A percentile compares a stretch with the other conserved stretches of the same genome.
These are phyloP conservation scores for Protophormia terraenovae DNA, from an alignment of 2,888 invertebrate genomes.

Conservation along the genomic window DNA sequence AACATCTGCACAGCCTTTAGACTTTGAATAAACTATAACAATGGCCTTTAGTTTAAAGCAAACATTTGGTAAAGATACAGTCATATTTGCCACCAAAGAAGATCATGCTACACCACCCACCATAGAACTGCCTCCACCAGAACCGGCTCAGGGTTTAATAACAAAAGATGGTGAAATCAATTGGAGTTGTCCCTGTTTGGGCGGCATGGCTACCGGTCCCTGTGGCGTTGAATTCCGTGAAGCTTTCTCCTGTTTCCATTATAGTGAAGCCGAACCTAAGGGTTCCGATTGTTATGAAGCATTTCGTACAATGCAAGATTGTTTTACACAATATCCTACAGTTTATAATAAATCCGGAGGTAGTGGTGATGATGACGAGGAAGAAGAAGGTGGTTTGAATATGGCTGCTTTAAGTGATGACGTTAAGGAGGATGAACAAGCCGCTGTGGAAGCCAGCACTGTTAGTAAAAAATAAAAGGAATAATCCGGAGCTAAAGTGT, in stretches of 20 bases:
- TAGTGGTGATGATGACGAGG: conserved; percentile 84
- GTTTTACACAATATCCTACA: conserved; percentile 93
- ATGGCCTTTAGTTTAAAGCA: conserved; percentile 79
- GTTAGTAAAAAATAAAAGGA: conserved; percentile 12
- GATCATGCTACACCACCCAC: conserved; percentile 89
- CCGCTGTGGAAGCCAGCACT: conserved; percentile 62
- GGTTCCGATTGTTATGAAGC: conserved; percentile 96
- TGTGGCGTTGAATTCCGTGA: conserved; percentile 96
- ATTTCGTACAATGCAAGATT: conserved; percentile 94
- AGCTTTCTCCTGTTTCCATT: conserved; percentile 97
- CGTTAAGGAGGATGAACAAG: conserved; percentile 61
- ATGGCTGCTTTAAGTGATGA: conserved; percentile 72
- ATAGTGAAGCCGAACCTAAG: conserved; percentile 93
- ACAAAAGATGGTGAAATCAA: conserved; percentile 94
- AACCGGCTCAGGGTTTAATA: conserved; percentile 90
- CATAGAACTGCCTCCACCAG: conserved; percentile 87
- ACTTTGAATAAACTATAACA: conserved; percentile 62
- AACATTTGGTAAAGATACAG: conserved; percentile 87
- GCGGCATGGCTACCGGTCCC: conserved; percentile 98
- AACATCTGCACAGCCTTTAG: conserved; percentile 78
- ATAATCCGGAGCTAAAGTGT: not conserved
- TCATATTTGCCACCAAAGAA: conserved; percentile 91
- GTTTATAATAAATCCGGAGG: conserved; percentile 90
- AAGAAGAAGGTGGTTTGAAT: conserved; percentile 71
- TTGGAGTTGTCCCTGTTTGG: conserved; percentile 98